Base-by-base conservation (phyloP, 2,113 vertebrate species). In the Tympanuchus pallidicinctus region DNA sequence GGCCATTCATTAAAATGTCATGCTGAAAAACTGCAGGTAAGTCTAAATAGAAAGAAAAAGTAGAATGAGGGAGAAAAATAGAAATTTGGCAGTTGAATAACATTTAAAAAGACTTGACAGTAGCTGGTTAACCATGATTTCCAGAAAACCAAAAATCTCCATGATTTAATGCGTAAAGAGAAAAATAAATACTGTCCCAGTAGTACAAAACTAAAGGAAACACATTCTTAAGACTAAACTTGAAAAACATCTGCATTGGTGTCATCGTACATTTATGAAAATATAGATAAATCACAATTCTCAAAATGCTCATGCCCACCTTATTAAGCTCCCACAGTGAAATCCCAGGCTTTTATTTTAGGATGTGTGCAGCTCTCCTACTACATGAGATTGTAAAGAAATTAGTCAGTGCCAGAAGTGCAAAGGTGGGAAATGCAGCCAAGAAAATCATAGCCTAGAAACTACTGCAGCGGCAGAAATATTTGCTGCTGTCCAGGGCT, bases 1-100 rank as follows among this genome's bases (percentile, higher is more conserved):
- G 34, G 59, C 59, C 86, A 72, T 94, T 95, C 79, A 86, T 90
- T 94, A 90, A 94, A 93, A 90, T 76, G 75, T 65, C 67, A 88
- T 20, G 65, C 36, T n/a, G 82, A 91, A 95, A 91, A 79, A 80
- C 43, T 82, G 64, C 34, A 92, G 54, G 38, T 36, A 88, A 82
- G 22, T 65, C 91, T 40, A 88, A 93, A 88, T 1, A 34, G 63
- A 79, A 87, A 69, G 61, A n/a, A 92, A 95, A 94, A 87, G 79
- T 10, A 76, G 76, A 72, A 69, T 11, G 3, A 52, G 52, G 15
- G 52, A 7, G 0, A 18, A 50, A 54, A 61, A 64, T 3, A 64
- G 4, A 5, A 60, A n/a, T 89, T 82, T 79, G 67, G 50, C 56
- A 86, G 47, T 36, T n/a, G 30, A 86, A 1, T 66, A 92, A 63